Conservation (phyloP, 2,888 invertebrate species). For the Aromia moschata region DNA sequence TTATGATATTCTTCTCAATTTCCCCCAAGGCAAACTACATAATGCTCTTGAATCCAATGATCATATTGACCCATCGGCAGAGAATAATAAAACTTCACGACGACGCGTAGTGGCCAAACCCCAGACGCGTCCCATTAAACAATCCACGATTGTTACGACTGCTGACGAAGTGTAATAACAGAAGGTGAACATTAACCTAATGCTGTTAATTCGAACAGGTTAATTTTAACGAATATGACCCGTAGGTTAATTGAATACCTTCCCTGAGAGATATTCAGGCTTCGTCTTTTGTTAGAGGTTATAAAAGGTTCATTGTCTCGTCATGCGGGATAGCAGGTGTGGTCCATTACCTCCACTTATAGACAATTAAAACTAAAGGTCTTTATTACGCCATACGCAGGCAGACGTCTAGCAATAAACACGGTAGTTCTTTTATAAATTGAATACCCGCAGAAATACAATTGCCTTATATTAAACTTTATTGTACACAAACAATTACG, state of each 20-base stretch:
- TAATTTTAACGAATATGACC: constrained; percentile 38
- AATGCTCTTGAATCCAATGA: too few species aligned
- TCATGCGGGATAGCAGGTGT: constrained; percentile 59
- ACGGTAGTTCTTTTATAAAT: constrained; percentile 48
- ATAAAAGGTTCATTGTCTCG: constrained; percentile 44
- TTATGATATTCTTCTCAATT: too few species aligned
- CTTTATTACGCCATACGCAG: constrained; percentile 46
- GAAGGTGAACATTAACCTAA: constrained; percentile 19
- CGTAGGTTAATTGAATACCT: constrained; percentile 41
- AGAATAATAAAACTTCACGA: background rate
- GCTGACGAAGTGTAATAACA: constrained; percentile 3
- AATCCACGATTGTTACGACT: background rate
- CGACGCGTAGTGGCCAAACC: too few species aligned
- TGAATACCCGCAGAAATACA: constrained; percentile 54
- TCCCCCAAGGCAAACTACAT: too few species aligned
- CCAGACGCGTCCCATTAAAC: constrained; percentile 1
- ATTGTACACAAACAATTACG: constrained; percentile 50
- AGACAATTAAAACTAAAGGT: constrained; percentile 55
- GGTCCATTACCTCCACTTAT: constrained; percentile 60
- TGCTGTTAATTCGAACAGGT: constrained; percentile 19
- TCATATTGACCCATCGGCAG: too few species aligned
- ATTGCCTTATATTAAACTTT: constrained; percentile 54
- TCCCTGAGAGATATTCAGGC: constrained; percentile 24
- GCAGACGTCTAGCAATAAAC: constrained; percentile 26
- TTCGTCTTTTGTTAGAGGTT: constrained; percentile 24